Evolutionary conservation across 2,888 invertebrate species (phyloP), one percentile per base, ranked within the genome.

Genomic region (Spatulosminthurus flaviceps): DNA sequence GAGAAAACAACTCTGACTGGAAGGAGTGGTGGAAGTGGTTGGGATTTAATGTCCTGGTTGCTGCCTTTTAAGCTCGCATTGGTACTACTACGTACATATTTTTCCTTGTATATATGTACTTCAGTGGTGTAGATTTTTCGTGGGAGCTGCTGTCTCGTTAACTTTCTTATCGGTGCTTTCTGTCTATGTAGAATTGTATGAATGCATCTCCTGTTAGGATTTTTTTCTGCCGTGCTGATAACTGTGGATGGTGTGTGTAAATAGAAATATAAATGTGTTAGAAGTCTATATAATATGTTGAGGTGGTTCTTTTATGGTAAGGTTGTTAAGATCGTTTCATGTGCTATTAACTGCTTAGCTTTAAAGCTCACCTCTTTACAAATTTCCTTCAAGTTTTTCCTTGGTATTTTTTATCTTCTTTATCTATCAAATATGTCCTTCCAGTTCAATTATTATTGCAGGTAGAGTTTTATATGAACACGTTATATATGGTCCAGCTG

Each of bases 271-370:
- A 34, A 4, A 34, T 9, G 34, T 7, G 34, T 34, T 9, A 4
- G 34, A 9, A 34, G 34, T 34, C 4, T 34, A 4, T 34, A 34
- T 34, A 34, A 34, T 34, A 34, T 34, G 34, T 34, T 34, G 4
- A 9, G 4, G 34, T 34, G 34, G 34, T 9, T 7, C 34, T 34
- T 34, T 34, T 34, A 34, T 34, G 34, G 34, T 4, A 34, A 51
- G 51, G 51, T n/a, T 51, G 51, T 51, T 51, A 51, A 51, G 51
- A 19, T 16, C 51, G 19, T 51, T 51, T 51, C 51, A 51, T 51
- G 51, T 51, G 7, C 51, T 51, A 51, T 51, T 51, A 51, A 51
- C 51, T 51, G 16, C 51, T 51, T 51, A 51, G n/a, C 51, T 13
- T 51, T 51, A 51, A 51, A 11, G 51, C 16, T 51, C n/a, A 51